Evolutionary conservation across 2,888 invertebrate genomes (phyloP).

Genomic region (Zygaena filipendulae): DNA sequence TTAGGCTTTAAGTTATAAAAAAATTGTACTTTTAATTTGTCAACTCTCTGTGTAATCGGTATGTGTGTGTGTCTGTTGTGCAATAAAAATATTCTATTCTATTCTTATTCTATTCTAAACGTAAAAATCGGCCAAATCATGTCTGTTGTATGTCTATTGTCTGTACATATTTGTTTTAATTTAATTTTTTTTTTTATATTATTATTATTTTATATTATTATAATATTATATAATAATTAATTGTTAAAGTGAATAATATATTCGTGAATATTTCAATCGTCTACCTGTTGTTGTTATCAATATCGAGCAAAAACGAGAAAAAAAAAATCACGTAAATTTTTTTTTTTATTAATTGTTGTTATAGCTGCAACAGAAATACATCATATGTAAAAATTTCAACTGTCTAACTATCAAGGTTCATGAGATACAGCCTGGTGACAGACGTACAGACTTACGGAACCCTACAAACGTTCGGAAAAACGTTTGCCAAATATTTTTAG

Average conservation of each 20-base stretch:
- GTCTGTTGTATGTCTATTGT: neutral
- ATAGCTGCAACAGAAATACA: neutral
- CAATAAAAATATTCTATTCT: no score
- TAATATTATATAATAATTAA: no score
- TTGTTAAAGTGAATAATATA: neutral
- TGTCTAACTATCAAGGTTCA: neutral
- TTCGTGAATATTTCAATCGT: neutral
- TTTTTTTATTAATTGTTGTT: neutral
- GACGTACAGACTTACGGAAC: neutral
- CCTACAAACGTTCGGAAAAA: neutral
- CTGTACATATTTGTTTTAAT: neutral
- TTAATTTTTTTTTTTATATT: neutral
- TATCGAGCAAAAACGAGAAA: neutral
- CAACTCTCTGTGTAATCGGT: no score
- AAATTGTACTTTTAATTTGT: no score
- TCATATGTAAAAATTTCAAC: neutral
- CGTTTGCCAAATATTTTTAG: constrained; percentile 12
- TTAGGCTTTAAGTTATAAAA: no score
- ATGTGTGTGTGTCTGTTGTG: no score
- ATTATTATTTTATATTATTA: no score
- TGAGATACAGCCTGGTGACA: neutral
- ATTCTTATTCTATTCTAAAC: neutral
- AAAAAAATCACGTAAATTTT: neutral
- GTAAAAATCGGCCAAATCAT: neutral
- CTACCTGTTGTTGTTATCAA: neutral